phyloP scores from a whole-genome alignment of 2,113 vertebrate genomes.

The Alaudala cheleensis region DNA sequence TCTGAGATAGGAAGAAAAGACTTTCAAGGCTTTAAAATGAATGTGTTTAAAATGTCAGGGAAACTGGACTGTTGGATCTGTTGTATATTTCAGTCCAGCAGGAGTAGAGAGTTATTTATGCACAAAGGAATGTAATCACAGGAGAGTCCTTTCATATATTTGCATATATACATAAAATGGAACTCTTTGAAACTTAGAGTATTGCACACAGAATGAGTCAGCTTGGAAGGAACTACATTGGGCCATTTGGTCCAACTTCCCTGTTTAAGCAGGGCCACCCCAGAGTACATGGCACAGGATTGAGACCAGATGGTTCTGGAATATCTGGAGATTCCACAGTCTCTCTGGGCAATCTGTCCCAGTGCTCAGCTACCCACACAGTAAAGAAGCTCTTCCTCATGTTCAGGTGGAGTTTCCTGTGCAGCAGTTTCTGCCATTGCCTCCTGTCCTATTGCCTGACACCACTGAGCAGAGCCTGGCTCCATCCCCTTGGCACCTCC shows the following conservation, averaged over 20 bases:
- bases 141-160: neutral
- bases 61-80: neutral
- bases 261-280: neutral
- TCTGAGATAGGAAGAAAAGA: neutral
- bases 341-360: neutral
- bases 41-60: neutral
- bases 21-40: neutral
- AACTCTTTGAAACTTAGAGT: neutral
- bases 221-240: neutral
- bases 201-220: rapidly evolving
- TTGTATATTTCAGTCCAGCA: neutral
- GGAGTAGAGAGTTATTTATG: neutral
- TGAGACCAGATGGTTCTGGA: neutral
- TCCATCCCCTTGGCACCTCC: neutral
- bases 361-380: rapidly evolving
- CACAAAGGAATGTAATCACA: neutral
- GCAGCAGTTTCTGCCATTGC: neutral
- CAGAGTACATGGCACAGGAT: neutral
- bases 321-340: neutral
- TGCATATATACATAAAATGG: neutral
- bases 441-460: neutral
- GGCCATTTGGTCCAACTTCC: neutral
- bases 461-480: neutral
- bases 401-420: neutral
- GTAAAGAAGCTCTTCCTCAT: neutral